Evolutionary conservation across 92 coral and sea anemone genomes (phyloP).

Genomic region (Phenganax stokvisi): DNA sequence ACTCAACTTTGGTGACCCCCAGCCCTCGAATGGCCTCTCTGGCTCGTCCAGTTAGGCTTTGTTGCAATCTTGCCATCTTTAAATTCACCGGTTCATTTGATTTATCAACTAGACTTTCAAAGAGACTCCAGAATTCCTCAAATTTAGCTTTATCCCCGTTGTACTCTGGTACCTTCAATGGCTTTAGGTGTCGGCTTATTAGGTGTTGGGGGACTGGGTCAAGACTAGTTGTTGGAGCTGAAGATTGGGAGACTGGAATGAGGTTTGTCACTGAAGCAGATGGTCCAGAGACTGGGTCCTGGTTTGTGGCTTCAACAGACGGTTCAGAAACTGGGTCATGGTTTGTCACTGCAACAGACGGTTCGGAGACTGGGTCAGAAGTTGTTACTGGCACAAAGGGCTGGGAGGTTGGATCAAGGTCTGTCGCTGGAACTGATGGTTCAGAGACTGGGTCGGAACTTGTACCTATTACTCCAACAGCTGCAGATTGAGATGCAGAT

Average conservation of each 20-base stretch:
- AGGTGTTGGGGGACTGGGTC: neutral
- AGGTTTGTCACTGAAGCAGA: no score
- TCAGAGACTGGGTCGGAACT: no score
- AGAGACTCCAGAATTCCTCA: constrained; percentile 3
- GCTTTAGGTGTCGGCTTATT: neutral
- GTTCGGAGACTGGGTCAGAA: no score
- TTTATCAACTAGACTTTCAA: constrained; percentile 9
- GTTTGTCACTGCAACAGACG: no score
- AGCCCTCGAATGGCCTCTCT: constrained; percentile 4
- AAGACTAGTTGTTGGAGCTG: neutral
- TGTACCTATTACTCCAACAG: no score
- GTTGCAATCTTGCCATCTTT: constrained; percentile 1
- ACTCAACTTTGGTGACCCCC: neutral
- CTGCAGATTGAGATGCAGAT: neutral
- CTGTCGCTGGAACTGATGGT: no score
- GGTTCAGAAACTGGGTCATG: no score
- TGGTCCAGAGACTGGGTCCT: no score
- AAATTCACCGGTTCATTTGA: constrained; percentile 1
- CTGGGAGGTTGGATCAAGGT: no score
- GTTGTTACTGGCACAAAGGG: no score
- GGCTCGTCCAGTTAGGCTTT: neutral
- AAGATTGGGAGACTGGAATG: neutral
- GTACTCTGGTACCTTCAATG: neutral
- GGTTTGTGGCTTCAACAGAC: no score
- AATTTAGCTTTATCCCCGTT: neutral